Evolutionary conservation across 1,140 invertebrate genomes (phyloP).

Genomic region (Cardiocondyla obscurior): DNA sequence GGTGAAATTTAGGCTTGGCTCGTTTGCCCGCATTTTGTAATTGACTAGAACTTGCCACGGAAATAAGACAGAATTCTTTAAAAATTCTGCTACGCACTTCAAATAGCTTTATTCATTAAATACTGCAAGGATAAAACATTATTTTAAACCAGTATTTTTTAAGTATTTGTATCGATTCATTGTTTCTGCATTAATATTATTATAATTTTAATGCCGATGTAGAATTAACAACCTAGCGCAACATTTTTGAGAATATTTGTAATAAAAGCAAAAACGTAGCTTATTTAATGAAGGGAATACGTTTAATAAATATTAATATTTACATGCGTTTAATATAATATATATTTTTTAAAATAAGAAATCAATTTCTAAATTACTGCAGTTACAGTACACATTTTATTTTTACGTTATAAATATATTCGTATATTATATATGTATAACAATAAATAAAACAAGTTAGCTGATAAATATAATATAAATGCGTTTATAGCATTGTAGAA

Average conservation of each 20-base stretch:
- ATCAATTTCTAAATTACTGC: background rate
- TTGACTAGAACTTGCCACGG: constrained; percentile 5
- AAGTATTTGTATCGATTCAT: background rate
- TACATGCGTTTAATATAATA: background rate
- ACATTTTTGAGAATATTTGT: background rate
- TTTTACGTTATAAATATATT: background rate
- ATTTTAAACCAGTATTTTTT: background rate
- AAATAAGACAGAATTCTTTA: background rate
- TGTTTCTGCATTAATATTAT: background rate
- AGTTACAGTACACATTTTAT: background rate
- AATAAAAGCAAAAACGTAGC: background rate
- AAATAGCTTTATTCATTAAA: background rate
- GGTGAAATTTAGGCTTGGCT: constrained; percentile 77
- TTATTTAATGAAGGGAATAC: background rate
- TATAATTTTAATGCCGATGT: too few relatives aligned
- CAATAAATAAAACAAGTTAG: constrained; percentile 2
- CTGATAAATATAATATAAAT: constrained; percentile 20
- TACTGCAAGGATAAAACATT: background rate
- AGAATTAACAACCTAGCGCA: background rate
- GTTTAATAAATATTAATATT: background rate
- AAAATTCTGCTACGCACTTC: background rate
- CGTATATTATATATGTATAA: background rate
- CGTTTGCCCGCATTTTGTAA: constrained; percentile 31
- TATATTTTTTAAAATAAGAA: background rate
- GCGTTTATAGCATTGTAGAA: background rate